These are phyloP conservation scores for Anastrepha obliqua DNA, from an alignment of 1,140 invertebrate species.

Conservation along the genomic window DNA sequence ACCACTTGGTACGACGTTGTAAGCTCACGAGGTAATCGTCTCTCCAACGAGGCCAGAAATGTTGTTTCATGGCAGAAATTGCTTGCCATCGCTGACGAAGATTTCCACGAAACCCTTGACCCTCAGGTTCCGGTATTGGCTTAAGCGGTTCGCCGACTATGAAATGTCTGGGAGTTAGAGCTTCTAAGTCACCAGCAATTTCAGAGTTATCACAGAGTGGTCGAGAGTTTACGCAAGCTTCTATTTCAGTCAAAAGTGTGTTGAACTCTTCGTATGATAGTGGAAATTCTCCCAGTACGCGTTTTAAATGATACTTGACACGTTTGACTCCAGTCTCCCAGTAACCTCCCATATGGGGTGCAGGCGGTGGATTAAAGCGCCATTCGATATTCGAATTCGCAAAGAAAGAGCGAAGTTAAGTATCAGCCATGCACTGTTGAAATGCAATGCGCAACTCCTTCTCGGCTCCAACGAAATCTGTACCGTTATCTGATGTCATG, in stretches of 20 bases:
- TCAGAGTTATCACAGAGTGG: slow-evolving; percentile 64
- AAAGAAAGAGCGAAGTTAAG: not conserved
- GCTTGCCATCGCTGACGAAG: not conserved
- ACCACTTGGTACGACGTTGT: slow-evolving; percentile 22
- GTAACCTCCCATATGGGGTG: slow-evolving; percentile 69
- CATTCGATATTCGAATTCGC: slow-evolving; percentile 53
- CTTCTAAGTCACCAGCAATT: slow-evolving; percentile 61
- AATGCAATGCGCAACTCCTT: not conserved
- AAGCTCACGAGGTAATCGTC: not conserved
- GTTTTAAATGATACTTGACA: slow-evolving; percentile 65
- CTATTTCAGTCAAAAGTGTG: slow-evolving; percentile 62
- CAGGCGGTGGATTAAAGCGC: slow-evolving; percentile 55
- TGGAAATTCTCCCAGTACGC: slow-evolving; percentile 62
- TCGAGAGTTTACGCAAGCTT: slow-evolving; percentile 65
- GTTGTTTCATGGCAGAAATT: not conserved
- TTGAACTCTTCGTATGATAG: slow-evolving; percentile 65
- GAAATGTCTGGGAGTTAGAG: slow-evolving; percentile 71
- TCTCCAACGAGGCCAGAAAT: slow-evolving; percentile 15
- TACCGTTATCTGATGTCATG: not conserved
- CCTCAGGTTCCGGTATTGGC: slow-evolving; percentile 25
- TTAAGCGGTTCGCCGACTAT: slow-evolving; percentile 68
- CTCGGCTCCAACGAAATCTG: not conserved
- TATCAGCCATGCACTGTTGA: not conserved
- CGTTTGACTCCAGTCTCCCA: slow-evolving; percentile 70
- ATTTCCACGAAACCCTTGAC: too few relatives aligned